Evolutionary conservation across 2,113 vertebrate genomes (phyloP).

Genomic region (Crotalus tigris): DNA sequence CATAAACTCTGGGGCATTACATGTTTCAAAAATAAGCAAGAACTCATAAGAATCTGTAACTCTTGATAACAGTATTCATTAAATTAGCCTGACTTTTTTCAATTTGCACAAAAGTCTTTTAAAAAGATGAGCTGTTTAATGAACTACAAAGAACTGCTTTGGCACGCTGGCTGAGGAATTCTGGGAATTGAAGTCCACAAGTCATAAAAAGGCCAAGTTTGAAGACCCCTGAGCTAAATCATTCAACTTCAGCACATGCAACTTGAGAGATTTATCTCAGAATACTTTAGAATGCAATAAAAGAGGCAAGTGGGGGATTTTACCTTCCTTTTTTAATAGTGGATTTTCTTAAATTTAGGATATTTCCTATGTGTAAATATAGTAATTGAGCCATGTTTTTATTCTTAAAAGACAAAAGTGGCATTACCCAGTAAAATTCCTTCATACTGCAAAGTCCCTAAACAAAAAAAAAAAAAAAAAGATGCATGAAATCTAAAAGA

Average conservation of each 20-base stretch:
- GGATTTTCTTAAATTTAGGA: background rate
- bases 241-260: background rate
- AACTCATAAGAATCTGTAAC: background rate
- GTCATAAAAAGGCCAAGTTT: too few relatives aligned
- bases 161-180: too few relatives aligned
- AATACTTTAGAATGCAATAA: background rate
- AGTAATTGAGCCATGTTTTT: background rate
- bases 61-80: background rate
- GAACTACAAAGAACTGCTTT: background rate
- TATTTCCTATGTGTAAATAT: background rate
- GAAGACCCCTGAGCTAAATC: too few relatives aligned
- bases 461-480: background rate
- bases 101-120: background rate
- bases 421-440: too few relatives aligned
- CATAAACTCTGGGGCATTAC: background rate
- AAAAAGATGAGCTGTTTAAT: background rate
- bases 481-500: background rate
- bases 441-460: background rate
- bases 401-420: background rate
- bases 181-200: too few relatives aligned
- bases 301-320: background rate
- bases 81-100: background rate
- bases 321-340: background rate
- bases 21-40: background rate
- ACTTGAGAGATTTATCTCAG: background rate